phyloP scores from a whole-genome alignment of 2,797 vertebrate species.

The Sorex maritimensis region DNA sequence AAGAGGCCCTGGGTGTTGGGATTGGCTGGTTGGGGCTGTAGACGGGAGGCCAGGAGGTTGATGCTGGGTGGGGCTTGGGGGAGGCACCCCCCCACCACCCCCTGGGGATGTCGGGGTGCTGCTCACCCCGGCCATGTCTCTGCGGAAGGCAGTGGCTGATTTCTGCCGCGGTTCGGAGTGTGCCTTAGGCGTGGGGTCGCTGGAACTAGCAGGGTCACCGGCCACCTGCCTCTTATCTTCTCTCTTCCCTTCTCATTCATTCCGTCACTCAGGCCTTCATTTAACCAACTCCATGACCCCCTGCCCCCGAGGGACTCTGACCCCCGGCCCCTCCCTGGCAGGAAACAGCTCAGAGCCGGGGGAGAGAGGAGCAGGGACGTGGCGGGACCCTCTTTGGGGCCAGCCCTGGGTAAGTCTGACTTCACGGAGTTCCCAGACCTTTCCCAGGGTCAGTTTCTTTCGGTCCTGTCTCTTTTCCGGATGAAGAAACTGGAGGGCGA shows the following conservation, averaged over 20 bases:
- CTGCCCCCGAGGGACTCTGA: no score
- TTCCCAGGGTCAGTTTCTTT: neutral
- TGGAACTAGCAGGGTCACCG: neutral
- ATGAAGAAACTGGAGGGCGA: neutral
- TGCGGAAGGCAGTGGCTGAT: neutral
- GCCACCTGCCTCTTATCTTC: neutral
- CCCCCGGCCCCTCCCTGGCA: neutral
- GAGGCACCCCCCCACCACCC: accelerated
- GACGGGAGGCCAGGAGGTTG: neutral
- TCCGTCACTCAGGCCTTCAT: no score
- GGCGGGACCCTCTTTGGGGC: neutral
- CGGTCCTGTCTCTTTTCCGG: neutral
- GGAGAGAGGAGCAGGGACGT: accelerated
- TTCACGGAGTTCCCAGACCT: neutral
- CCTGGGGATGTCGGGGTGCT: no score
- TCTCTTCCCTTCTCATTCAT: neutral
- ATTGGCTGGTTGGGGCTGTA: neutral
- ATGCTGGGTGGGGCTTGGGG: neutral
- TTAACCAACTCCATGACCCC: no score
- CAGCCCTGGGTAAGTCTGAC: accelerated
- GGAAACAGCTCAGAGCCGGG: neutral
- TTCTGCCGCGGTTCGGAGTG: neutral
- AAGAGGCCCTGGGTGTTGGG: neutral
- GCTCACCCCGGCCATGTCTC: neutral
- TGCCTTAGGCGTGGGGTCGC: neutral